Evolutionary conservation across 2,888 invertebrate genomes (phyloP).

Genomic region (Metallyticus violacea): DNA sequence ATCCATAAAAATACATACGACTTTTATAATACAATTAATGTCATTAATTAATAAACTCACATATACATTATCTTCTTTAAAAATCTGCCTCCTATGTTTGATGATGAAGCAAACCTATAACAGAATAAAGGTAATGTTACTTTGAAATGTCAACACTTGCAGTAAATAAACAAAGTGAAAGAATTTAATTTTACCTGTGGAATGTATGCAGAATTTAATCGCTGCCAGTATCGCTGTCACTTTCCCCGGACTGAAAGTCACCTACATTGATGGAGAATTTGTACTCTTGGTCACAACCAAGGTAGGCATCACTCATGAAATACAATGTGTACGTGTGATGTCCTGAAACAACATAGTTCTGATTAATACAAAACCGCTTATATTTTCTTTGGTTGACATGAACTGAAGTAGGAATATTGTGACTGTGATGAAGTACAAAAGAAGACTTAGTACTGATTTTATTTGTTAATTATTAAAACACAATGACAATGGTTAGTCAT

Average conservation of each 20-base stretch:
- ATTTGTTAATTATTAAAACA: no score
- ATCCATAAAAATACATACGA: background rate
- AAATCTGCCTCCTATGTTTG: background rate
- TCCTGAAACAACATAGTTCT: constrained; percentile 49
- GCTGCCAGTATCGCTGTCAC: constrained; percentile 35
- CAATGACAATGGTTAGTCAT: no score
- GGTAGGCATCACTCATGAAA: constrained; percentile 98
- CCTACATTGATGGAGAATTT: constrained; percentile 83
- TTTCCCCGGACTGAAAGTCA: constrained; percentile 60
- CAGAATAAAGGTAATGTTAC: background rate
- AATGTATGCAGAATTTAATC: constrained; percentile 19
- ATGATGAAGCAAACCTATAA: background rate
- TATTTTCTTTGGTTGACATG: background rate
- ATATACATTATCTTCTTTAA: background rate
- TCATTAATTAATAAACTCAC: background rate
- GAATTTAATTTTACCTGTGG: background rate
- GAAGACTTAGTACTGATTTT: background rate
- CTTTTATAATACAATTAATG: background rate
- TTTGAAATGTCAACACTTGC: background rate
- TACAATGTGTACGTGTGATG: constrained; percentile 91
- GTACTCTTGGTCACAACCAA: constrained; percentile 99
- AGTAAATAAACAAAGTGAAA: background rate
- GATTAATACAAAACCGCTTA: background rate
- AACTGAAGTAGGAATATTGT: background rate
- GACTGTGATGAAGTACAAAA: background rate